Base-by-base conservation (phyloP, 2,113 vertebrate species). In the Lophura nycthemera region DNA sequence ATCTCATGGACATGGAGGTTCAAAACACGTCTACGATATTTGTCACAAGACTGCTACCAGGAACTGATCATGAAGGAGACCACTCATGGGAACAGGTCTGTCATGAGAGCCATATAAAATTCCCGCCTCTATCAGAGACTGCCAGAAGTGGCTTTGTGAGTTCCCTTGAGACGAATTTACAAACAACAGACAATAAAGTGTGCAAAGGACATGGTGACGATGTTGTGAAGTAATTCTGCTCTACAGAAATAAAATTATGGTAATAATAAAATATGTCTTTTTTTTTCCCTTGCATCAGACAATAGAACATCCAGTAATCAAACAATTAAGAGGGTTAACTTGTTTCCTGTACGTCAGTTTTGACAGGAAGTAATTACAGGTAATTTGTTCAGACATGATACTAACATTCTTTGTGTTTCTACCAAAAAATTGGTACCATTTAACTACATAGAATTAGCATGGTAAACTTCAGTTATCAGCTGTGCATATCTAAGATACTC, bases 301-400 rank as follows among this genome's bases (percentile, higher is more conserved):
- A 96, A 94, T 83, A 92, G 86, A 85, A 57, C 36, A 87, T 73
- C 36, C 83, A 36, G 27, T 69, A 48, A 72, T 65, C 43, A 92
- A 66, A 70, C 56, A 91, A 70, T 42, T 24, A 79, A 36, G 18
- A 80, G 32, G 72, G 57, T 45, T 64, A 77, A 88, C 38, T 89
- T 92, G 42, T 82, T 96, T 93, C 91, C 92, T 4, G 6, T 75
- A 65, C 40, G 1, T 87, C 81, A 66, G 12, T 76, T 79, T 69
- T 91, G 59, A 73, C 34, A 90, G 77, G 73, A 94, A 79, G 34
- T 88, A 95, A 92, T 96, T 95, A 84, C 63, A 94, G 72, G 82
- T 95, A 42, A 59, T 91, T 96, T 93, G 60, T 83, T 95, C 57
- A 77, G 59, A 71, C 52, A 45, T 11, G 10, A 83, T 60, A 56